Percentiles rank a stretch among this genome's conserved stretches.
Conservation (phyloP, 2,797 vertebrate genomes). For the Poecile montanus region DNA sequence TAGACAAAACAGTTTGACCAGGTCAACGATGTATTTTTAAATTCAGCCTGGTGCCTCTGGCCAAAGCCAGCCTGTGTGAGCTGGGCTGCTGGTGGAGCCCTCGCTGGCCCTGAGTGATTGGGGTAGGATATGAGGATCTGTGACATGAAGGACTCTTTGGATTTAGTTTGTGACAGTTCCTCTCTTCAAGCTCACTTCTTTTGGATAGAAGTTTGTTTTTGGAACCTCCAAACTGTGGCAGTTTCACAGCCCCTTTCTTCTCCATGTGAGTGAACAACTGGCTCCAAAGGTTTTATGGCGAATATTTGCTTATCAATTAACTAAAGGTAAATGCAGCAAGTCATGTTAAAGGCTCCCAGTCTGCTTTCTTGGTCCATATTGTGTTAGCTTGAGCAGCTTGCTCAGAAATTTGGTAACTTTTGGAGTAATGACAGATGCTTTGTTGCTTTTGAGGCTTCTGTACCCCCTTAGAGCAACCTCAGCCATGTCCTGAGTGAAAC, state of each 20-base stretch:
- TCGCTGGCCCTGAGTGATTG: fast-evolving
- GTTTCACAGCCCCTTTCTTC: background rate
- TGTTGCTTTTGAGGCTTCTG: background rate
- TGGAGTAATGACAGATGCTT: background rate
- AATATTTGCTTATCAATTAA: background rate
- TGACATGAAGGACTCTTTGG: background rate
- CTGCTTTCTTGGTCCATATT: background rate
- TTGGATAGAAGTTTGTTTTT: background rate
- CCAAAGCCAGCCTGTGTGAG: background rate
- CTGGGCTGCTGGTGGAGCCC: background rate
- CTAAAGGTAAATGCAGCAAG: background rate
- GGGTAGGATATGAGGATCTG: background rate
- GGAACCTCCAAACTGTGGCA: background rate
- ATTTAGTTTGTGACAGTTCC: background rate
- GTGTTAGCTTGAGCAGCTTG: background rate
- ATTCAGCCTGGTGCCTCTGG: background rate
- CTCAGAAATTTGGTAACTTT: background rate
- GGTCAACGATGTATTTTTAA: conserved; percentile 16
- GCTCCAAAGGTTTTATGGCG: background rate
- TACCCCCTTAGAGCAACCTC: background rate
- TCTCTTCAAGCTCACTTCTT: background rate
- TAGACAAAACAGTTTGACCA: conserved; percentile 36
- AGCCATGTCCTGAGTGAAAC: background rate
- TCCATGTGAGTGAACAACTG: background rate
- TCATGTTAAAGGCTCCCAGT: background rate